phyloP scores from a whole-genome alignment of 2,113 vertebrate genomes.

The Symphodus melops region DNA sequence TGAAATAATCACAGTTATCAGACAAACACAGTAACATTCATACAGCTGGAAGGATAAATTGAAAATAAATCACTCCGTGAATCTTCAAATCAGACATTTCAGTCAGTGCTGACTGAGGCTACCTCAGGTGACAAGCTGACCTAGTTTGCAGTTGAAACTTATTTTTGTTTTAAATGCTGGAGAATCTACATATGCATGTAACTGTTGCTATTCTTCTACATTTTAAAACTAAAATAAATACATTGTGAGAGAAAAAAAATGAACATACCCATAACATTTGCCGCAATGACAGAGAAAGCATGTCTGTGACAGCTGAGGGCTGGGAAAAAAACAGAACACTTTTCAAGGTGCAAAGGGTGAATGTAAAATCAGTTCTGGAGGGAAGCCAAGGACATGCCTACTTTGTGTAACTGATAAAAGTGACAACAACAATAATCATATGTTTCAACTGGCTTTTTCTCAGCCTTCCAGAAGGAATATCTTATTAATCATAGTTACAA shows the following conservation, averaged over 20 bases:
- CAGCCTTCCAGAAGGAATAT: constrained; percentile 22
- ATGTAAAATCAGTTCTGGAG: constrained; percentile 28
- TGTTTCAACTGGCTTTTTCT: constrained; percentile 11
- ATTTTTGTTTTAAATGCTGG: background rate
- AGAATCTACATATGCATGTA: background rate
- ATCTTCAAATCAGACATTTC: constrained; percentile 15
- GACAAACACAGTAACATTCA: background rate
- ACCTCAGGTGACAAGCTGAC: constrained; percentile 29
- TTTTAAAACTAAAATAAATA: background rate
- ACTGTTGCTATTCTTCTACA: background rate
- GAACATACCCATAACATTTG: constrained; percentile 58
- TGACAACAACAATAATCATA: constrained; percentile 10
- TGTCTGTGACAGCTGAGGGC: constrained; percentile 39
- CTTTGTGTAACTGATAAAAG: constrained; percentile 48
- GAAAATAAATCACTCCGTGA: background rate
- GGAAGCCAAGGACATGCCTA: constrained; percentile 30
- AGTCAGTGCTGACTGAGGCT: background rate
- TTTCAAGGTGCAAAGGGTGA: constrained; percentile 53
- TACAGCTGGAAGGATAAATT: constrained; percentile 4
- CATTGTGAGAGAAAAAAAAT: constrained; percentile 7
- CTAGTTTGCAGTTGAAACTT: constrained; percentile 25
- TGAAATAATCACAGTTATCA: constrained; percentile 16
- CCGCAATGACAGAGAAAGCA: constrained; percentile 54
- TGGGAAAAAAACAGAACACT: constrained; percentile 49
- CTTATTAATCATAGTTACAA: background rate